Evolutionary conservation across 2,113 vertebrate species (phyloP).

Genomic region (Pteruthius melanotis): DNA sequence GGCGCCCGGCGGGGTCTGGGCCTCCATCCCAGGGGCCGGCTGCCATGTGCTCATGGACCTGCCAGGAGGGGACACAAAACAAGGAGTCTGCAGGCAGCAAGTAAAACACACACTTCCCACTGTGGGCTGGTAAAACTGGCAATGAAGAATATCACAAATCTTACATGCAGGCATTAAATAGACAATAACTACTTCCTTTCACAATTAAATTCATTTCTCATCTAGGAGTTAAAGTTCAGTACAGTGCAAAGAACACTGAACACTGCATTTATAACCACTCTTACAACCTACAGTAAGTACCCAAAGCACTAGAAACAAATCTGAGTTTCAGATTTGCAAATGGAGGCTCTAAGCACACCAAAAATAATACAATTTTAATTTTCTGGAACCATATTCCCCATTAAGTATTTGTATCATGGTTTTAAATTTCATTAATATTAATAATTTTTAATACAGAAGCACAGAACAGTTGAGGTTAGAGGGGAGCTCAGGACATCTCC

Average conservation of each 20-base stretch:
- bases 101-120: background rate
- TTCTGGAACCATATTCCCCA: background rate
- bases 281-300: background rate
- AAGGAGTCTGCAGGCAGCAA: background rate
- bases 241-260: background rate
- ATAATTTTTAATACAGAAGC: background rate
- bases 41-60: constrained; percentile 4
- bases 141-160: too few species aligned
- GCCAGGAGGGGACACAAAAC: background rate
- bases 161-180: background rate
- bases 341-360: background rate
- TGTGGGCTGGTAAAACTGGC: background rate
- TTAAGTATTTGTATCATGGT: background rate
- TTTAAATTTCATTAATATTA: background rate
- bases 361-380: background rate
- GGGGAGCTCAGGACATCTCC: background rate
- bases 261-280: background rate
- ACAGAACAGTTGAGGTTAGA: background rate
- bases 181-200: background rate
- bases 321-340: background rate
- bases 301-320: background rate
- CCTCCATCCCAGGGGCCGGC: constrained; percentile 62
- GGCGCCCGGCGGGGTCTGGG: background rate
- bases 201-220: background rate
- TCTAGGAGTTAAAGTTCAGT: background rate